These are phyloP conservation scores for Gila robusta DNA, from an alignment of 2,797 vertebrate species.

Conservation along the genomic window DNA sequence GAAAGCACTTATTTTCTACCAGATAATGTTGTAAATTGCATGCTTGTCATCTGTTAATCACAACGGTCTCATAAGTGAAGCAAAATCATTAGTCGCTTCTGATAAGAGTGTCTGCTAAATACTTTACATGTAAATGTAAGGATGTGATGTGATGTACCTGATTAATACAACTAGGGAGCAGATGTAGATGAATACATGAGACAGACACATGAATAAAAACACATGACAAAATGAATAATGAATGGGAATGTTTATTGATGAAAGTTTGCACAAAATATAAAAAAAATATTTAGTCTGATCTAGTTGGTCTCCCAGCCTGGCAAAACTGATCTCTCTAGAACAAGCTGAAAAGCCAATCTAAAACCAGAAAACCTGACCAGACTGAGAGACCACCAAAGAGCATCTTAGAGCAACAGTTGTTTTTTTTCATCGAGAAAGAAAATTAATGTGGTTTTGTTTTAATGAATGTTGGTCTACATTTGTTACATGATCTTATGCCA, in stretches of 20 bases:
- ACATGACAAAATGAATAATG: slow-evolving; percentile 57
- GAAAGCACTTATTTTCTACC: not conserved
- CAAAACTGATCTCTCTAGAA: not conserved
- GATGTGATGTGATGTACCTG: slow-evolving; percentile 35
- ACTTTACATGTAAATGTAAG: not conserved
- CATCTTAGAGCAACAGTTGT: not conserved
- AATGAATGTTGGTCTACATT: not conserved
- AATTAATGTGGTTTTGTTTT: not conserved
- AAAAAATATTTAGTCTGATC: not conserved
- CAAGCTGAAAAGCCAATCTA: not conserved
- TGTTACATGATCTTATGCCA: slow-evolving; percentile 12
- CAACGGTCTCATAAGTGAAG: not conserved
- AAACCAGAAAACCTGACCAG: not conserved
- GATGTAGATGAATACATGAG: slow-evolving; percentile 59
- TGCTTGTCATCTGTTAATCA: not conserved
- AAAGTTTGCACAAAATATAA: not conserved
- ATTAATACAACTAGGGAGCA: slow-evolving; percentile 28
- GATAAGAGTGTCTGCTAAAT: not conserved
- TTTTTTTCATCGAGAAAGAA: not conserved
- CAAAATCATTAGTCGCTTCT: not conserved
- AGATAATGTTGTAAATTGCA: not conserved
- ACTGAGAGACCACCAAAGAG: not conserved
- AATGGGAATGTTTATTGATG: slow-evolving; percentile 76
- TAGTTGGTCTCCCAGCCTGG: not conserved
- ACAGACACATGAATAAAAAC: slow-evolving; percentile 67